A percentile compares a stretch with the other conserved stretches of the same genome.
These are phyloP conservation scores for Dipodomys ordii DNA, from an alignment of 2,113 vertebrate genomes.

Conservation along the genomic window DNA sequence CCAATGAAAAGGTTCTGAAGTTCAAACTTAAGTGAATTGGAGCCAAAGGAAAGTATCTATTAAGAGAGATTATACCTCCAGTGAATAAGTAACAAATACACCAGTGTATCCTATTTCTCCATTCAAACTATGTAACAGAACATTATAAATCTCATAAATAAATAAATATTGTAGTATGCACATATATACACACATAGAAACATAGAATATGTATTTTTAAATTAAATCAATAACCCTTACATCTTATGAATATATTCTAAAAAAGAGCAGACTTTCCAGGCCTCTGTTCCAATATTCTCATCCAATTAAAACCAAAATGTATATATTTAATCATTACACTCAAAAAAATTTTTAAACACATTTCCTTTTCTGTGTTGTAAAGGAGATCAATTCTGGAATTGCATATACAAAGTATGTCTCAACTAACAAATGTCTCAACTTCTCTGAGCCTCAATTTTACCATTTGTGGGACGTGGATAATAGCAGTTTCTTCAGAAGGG, in stretches of 20 bases:
- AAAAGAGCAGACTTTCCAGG: neutral
- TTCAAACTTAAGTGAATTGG: conserved; percentile 39
- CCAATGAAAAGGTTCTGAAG: conserved; percentile 38
- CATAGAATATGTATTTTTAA: neutral
- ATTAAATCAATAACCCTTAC: neutral
- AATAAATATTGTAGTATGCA: neutral
- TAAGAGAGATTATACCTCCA: neutral
- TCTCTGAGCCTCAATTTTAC: neutral
- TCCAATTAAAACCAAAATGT: conserved; percentile 18
- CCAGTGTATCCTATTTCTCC: neutral
- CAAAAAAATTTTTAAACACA: conserved; percentile 7
- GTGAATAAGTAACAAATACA: neutral
- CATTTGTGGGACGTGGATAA: neutral
- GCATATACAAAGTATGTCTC: neutral
- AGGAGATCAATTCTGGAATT: neutral
- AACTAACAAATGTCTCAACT: neutral
- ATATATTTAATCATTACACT: neutral
- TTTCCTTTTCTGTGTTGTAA: neutral
- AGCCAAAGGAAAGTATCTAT: conserved; percentile 45
- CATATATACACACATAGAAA: neutral
- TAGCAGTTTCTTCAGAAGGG: neutral
- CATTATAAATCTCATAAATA: conserved; percentile 10
- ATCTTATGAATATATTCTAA: conserved; percentile 7
- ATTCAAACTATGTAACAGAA: neutral
- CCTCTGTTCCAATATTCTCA: neutral